A percentile compares a stretch with the other conserved stretches of the same genome.
Conservation (phyloP, 2,888 invertebrate species). For the Amphipyra tragopoginis region DNA sequence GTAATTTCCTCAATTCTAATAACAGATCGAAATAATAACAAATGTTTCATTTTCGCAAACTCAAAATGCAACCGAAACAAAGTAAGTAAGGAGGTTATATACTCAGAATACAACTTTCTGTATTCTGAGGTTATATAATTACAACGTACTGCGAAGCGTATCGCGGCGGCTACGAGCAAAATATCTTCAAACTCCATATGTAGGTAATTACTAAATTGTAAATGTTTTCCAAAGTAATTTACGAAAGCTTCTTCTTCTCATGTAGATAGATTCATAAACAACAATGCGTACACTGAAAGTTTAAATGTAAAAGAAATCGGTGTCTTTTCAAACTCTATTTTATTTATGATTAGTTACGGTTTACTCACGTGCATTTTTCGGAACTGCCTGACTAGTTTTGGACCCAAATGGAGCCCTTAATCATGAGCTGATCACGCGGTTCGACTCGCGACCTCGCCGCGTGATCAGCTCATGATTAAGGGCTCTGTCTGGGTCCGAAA, state of each 20-base stretch:
- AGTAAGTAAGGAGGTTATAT: not conserved
- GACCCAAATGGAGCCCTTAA: too few species aligned
- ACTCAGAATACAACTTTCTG: not conserved
- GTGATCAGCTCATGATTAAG: too few species aligned
- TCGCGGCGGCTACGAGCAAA: not conserved
- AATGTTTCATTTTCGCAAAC: too few species aligned
- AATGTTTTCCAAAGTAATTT: conserved; percentile 21
- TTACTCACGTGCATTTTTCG: too few species aligned
- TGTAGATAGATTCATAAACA: conserved; percentile 13
- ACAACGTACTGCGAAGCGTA: not conserved
- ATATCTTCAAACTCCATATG: conserved; percentile 20
- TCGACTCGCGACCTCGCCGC: too few species aligned
- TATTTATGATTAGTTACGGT: not conserved
- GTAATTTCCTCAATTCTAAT: too few species aligned
- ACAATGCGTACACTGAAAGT: conserved; percentile 5
- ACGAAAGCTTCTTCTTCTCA: conserved; percentile 17
- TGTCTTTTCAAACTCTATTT: not conserved
- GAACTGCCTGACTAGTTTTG: too few species aligned
- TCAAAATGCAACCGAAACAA: not conserved
- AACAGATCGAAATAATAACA: too few species aligned
- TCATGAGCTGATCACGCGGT: too few species aligned
- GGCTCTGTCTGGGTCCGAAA: too few species aligned
- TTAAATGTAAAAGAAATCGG: not conserved
- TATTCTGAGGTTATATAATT: not conserved
- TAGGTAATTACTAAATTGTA: conserved; percentile 7